Conservation (phyloP, 2,113 vertebrate genomes). For the Octodon degus region DNA sequence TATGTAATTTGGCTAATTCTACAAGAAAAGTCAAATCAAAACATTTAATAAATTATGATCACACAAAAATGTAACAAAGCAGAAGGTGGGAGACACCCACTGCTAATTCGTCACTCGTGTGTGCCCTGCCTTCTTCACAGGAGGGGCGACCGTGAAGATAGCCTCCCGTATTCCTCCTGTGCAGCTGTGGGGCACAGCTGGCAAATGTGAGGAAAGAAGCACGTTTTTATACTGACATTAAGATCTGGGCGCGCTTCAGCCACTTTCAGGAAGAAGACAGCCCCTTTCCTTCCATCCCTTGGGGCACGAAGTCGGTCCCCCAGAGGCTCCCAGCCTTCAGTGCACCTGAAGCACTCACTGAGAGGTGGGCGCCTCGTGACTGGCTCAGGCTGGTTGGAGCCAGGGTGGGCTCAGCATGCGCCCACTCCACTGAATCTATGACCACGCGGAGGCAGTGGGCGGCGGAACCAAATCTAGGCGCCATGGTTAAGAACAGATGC, state of each 20-base stretch:
- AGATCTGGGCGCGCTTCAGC: background rate
- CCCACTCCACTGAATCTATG: background rate
- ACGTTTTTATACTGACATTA: background rate
- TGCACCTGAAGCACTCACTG: background rate
- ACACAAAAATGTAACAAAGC: background rate
- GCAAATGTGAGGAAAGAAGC: background rate
- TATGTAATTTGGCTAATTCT: background rate
- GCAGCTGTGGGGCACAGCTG: background rate
- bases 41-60: background rate
- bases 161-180: background rate
- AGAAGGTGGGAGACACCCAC: background rate
- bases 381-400: background rate
- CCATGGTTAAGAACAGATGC: background rate
- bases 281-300: background rate
- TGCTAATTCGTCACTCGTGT: background rate
- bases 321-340: accelerated
- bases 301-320: background rate
- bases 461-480: background rate
- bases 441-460: background rate
- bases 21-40: background rate
- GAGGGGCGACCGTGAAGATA: background rate
- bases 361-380: background rate
- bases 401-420: background rate
- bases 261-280: background rate
- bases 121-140: background rate